Base-by-base conservation (phyloP, 2,797 vertebrate genomes). In the Bradypodion ventrale region DNA sequence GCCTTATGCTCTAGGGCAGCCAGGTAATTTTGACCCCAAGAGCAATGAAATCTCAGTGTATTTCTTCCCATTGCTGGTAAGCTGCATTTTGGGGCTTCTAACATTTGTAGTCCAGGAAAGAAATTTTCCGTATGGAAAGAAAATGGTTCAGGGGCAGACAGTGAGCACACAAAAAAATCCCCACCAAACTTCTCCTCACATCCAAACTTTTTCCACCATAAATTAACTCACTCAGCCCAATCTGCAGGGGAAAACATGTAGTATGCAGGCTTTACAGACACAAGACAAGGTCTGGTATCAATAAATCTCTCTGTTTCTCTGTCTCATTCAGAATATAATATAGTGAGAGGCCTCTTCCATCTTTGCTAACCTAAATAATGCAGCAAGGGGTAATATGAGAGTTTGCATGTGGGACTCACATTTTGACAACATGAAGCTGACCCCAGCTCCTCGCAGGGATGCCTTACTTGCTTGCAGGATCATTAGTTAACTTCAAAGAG, bases 401-500 rank as follows among this genome's bases (percentile, higher is more conserved):
- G 19, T 9, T 77, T 42, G 70, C 75, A 75, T 1, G 8, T 87
- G 83, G 88, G 73, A 89, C 86, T 88, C 77, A 70, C 12, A 5
- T 82, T 72, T 46, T 82, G 80, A 32, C 85, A 79, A 73, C n/a
- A 19, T 81, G 85, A 88, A 82, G 42, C 81, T 95, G 92, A 95
- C 87, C 89, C 89, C 78, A 87, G 74, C 88, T 91, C 84, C 85
- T 90, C 90, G 90, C 77, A 83, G 77, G 77, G 69, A 84, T 52
- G 90, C 82, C 79, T 77, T 89, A 84, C 89, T 92, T 90, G 84
- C 89, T 92, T 90, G 75, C 89, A 78, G 7, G 78, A 93, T 92
- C 94, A 94, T 96, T 92, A 95, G 90, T 94, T 92, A 93, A 95
- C 94, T 95, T 96, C 93, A 95, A 93, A 97, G 92, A 90, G 91